Evolutionary conservation across 2,797 vertebrate species (phyloP), one percentile per base, ranked within the genome.

Genomic region (Brachymystax lenok): DNA sequence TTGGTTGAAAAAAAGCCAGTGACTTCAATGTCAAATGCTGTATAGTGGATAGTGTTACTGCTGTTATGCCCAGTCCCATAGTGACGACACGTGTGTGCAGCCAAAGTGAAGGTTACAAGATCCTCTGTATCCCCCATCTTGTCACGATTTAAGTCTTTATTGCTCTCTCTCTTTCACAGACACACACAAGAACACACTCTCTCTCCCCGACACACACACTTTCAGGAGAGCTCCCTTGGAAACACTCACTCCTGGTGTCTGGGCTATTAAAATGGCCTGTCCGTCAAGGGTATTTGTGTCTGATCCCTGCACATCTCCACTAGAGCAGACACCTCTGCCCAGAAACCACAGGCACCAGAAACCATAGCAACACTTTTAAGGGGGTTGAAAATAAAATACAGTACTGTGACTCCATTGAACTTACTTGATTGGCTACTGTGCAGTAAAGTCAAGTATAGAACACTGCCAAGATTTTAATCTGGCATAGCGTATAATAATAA

Each of bases 101-200:
- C n/a, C 59, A 63, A 63, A 27, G 56, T 21, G 56, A 61, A 61
- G 56, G n/a, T 61, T 61, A 61, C 19, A 61, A 61, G 56, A 61
- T 8, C 56, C 56, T 61, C 56, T 61, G 56, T 61, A 21, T 61
- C 21, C 59, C 59, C 59, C 21, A 63, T 24, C 59, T 21, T 63
- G 59, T 63, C 59, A 63, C 21, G 59, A 21, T 10, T 24, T 24
- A 61, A 61, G 54, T 56, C 54, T 56, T 59, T 21, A 46, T 46
- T 46, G 40, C 40, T 46, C 40, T 46, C 8, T 56, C n/a, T 59
- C 56, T 21, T 21, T 24, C n/a, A 21, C n/a, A 7, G 19, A 61
- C 56, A 61, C 56, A 61, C 59, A 24, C n/a, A 8, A 12, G 21
- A 12, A 61, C 1, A 8, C 8, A 10, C 59, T 21, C 19, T 61